Evolutionary conservation across 2,113 vertebrate species (phyloP).

Genomic region (Lampris megalopsis): DNA sequence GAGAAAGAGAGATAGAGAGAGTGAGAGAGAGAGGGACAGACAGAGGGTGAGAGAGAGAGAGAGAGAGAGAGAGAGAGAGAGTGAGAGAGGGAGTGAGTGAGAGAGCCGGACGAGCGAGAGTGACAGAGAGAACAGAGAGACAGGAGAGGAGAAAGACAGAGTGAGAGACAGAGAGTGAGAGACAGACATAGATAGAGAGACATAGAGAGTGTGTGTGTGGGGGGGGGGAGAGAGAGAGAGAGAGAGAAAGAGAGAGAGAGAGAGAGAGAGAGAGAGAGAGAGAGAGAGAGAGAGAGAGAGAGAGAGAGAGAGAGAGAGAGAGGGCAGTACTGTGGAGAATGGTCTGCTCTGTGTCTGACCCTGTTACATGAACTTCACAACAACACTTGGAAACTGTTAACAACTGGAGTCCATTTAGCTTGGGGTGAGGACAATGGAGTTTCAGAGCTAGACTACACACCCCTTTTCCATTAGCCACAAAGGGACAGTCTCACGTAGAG

Average conservation of each 20-base stretch:
- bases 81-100: too few species aligned
- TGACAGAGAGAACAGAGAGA: too few species aligned
- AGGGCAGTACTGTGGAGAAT: constrained; percentile 19
- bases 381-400: constrained; percentile 64
- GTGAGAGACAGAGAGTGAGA: background rate
- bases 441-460: constrained; percentile 36
- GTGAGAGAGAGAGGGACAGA: too few species aligned
- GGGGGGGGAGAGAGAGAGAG: too few species aligned
- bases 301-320: constrained; percentile 1
- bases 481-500: constrained; percentile 26
- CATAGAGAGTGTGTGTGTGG: too few species aligned
- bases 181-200: background rate
- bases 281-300: constrained; percentile 1
- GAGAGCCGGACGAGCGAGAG: too few species aligned
- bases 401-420: constrained; percentile 71
- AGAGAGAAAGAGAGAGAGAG: background rate
- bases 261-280: background rate
- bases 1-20: too few species aligned
- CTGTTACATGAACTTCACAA: constrained; percentile 52
- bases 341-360: constrained; percentile 59
- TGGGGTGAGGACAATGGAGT: constrained; percentile 34
- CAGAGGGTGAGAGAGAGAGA: too few species aligned
- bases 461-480: constrained; percentile 49
- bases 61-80: too few species aligned
- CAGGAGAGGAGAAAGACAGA: background rate